These are phyloP conservation scores for Megastigmus dorsalis DNA, from an alignment of 2,888 invertebrate species.

Conservation along the genomic window DNA sequence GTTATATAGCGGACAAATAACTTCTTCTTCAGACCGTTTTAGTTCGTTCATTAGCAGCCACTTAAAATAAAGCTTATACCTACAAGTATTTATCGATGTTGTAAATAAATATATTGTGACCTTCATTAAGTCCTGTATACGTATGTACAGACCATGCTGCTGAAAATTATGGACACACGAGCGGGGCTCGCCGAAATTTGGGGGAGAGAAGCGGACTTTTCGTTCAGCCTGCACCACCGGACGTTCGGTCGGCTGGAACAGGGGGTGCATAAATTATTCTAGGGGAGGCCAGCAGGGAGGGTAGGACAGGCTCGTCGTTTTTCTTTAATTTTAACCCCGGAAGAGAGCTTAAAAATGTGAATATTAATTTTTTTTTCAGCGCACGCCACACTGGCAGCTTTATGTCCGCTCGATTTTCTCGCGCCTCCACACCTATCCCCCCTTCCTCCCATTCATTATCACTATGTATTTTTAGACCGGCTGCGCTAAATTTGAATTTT, in stretches of 20 bases:
- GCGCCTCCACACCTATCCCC: no score
- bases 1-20: no score
- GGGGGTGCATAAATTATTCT: conserved; percentile 37
- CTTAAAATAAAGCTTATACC: no score
- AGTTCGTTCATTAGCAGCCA: no score
- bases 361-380: conserved; percentile 31
- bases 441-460: not conserved
- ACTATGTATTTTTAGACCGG: conserved; percentile 32
- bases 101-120: no score
- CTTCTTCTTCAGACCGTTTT: no score
- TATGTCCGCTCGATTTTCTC: no score
- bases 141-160: not conserved
- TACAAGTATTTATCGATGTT: no score
- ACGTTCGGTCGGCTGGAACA: no score
- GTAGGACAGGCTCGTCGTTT: no score
- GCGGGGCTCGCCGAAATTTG: conserved; percentile 14
- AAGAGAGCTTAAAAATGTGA: conserved; percentile 37
- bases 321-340: conserved; percentile 28
- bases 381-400: conserved; percentile 18
- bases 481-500: not conserved
- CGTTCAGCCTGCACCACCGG: not conserved
- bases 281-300: no score
- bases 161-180: conserved; percentile 15
- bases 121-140: not conserved
- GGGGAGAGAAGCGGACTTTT: not conserved